Conservation (phyloP, 2,888 invertebrate species). For the Megastigmus dorsalis region DNA sequence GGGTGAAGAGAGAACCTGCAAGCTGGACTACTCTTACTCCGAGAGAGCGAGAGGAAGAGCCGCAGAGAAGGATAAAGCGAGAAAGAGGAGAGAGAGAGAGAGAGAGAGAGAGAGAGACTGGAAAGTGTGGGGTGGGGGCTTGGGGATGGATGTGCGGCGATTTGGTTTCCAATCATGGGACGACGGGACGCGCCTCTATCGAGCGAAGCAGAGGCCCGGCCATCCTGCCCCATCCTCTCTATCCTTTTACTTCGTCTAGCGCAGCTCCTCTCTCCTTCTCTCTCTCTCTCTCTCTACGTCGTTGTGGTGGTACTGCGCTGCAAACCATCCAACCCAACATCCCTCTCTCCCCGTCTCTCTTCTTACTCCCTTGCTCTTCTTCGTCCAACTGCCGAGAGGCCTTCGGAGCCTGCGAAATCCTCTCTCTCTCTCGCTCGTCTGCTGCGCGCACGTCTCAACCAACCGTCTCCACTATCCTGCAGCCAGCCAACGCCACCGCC, state of each 20-base stretch:
- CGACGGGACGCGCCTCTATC: conserved; percentile 74
- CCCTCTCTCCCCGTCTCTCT: conserved; percentile 56
- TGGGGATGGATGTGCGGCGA: conserved; percentile 73
- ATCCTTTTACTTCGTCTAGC: too few relatives aligned
- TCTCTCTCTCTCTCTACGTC: conserved; percentile 52
- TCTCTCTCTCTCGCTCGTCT: conserved; percentile 58
- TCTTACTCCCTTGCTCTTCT: conserved; percentile 54
- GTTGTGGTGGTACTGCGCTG: conserved; percentile 16
- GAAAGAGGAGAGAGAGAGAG: conserved; percentile 50
- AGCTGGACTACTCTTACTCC: conserved; percentile 22
- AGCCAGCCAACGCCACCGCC: conserved; percentile 33
- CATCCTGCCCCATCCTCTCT: conserved; percentile 67
- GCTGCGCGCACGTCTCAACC: conserved; percentile 55
- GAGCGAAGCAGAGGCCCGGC: conserved; percentile 64
- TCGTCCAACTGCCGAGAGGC: conserved; percentile 18
- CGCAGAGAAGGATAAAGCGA: conserved; percentile 17
- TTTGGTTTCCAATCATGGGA: conserved; percentile 75
- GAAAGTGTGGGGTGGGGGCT: conserved; percentile 51
- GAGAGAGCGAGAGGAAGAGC: conserved; percentile 11
- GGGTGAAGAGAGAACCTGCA: conserved; percentile 56
- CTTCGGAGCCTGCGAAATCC: conserved; percentile 27
- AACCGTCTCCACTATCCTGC: conserved; percentile 38
- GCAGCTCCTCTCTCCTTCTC: conserved; percentile 65
- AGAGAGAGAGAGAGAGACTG: conserved; percentile 53
- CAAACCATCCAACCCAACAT: conserved; percentile 2